phyloP scores from a whole-genome alignment of 2,888 invertebrate genomes.

The Oeneis ivallda region DNA sequence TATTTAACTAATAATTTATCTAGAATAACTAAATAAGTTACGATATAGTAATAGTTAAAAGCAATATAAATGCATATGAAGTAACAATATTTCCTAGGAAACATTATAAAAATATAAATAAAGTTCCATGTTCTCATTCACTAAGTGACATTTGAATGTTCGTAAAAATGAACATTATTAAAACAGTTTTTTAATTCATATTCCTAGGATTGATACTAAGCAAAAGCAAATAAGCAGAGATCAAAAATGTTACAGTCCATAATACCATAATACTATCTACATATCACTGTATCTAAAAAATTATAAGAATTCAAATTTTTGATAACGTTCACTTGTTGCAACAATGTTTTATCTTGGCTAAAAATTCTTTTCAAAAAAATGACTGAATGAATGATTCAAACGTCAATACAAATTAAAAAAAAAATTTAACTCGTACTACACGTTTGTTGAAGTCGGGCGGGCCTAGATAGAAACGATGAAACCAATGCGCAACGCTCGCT shows the following conservation, averaged over 20 bases:
- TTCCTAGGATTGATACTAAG: background rate
- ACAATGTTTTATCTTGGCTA: too few species aligned
- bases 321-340: too few species aligned
- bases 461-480: too few species aligned
- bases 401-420: too few species aligned
- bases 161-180: background rate
- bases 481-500: too few species aligned
- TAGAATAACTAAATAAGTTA: constrained; percentile 2
- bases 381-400: too few species aligned
- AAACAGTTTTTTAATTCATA: background rate
- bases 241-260: background rate
- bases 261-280: background rate
- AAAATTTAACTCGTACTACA: too few species aligned
- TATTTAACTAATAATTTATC: background rate
- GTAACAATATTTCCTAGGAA: background rate
- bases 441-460: too few species aligned
- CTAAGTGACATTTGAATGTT: background rate
- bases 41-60: background rate
- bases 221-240: background rate
- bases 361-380: too few species aligned
- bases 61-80: background rate
- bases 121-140: background rate
- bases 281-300: too few species aligned
- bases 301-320: too few species aligned
- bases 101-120: background rate